Base-by-base conservation (phyloP, 2,888 invertebrate species). In the Tethea ocularis region DNA sequence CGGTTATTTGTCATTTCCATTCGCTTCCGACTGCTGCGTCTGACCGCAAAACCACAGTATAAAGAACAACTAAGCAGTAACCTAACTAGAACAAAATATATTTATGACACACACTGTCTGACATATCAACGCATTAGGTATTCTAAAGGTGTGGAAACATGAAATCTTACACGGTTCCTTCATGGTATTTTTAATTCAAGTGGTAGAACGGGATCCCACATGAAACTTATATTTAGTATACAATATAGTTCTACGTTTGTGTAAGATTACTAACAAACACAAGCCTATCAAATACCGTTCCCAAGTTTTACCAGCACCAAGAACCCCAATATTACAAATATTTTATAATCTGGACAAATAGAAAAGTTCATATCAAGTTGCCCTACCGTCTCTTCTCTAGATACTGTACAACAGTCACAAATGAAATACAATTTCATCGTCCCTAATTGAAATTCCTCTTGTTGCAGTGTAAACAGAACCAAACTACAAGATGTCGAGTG, bases 401-500 rank as follows among this genome's bases (percentile, higher is more conserved):
- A 10, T 33, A 46, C 46, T 46, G 46, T 46, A 20, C 20, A 46
- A 20, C 8, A 20, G 20, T 20, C 46, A 46, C 46, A 46, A 46
- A 46, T 46, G 46, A 46, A 20, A 46, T 46, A 46, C 46, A 46
- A 56, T 51, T 41, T 58, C 41, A 57, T 38, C 57, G 38, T 54
- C 46, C 57, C 60, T 62, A 51, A 71, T 67, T 60, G 58, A 60
- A n/a, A 5, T 62, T 51, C 67, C 41, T 63, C 64, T 83, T 80
- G 75, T 86, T 85, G 22, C 87, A 87, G 87, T 62, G 51, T 64
- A 59, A 60, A 63, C 60, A 63, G 58, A 23, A 56, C 67, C 57
- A 51, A 61, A 63, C 68, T 63, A 59, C 80, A 87, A 69, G 67
- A 88, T 88, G 88, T 69, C 85, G 67, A 65, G 75, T 57, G 75